Percentiles rank a stretch among this genome's conserved stretches.
These are phyloP conservation scores for Cydia strobilella DNA, from an alignment of 1,140 invertebrate species.

Conservation along the genomic window DNA sequence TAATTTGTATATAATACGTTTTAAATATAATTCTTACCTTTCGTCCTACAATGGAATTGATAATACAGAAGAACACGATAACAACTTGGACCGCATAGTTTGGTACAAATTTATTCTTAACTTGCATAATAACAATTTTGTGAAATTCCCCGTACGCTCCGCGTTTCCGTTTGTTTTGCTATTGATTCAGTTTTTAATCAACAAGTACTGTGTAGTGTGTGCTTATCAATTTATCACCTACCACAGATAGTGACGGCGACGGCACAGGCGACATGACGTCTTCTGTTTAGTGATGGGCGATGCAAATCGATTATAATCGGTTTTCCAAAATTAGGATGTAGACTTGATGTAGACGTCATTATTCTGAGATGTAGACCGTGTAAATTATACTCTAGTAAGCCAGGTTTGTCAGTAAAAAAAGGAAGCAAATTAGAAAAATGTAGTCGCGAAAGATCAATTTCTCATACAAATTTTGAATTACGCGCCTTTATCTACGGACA, in stretches of 20 bases:
- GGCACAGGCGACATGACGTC: slow-evolving; percentile 3
- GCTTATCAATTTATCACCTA: slow-evolving; percentile 45
- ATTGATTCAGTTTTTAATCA: slow-evolving; percentile 43
- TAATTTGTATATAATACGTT: slow-evolving; percentile 1
- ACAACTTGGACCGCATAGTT: slow-evolving; percentile 33
- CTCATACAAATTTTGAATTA: no score
- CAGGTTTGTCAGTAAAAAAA: no score
- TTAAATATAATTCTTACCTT: slow-evolving; percentile 48
- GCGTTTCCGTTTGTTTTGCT: slow-evolving; percentile 31
- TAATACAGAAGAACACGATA: slow-evolving; percentile 40
- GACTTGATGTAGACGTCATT: no score
- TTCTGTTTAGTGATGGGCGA: slow-evolving; percentile 11
- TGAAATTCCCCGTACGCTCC: neutral
- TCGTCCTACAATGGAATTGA: slow-evolving; percentile 50
- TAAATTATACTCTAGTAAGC: no score
- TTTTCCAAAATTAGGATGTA: neutral
- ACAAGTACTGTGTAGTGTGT: slow-evolving; percentile 51
- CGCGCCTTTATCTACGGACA: no score
- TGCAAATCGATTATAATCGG: neutral
- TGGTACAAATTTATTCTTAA: neutral
- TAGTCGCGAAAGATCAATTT: no score
- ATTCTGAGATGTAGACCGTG: no score
- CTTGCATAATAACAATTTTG: slow-evolving; percentile 12
- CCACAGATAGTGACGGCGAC: slow-evolving; percentile 4
- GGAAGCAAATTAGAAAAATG: no score